These are phyloP conservation scores for Aplocera efformata DNA, from an alignment of 2,888 invertebrate genomes.

Conservation along the genomic window DNA sequence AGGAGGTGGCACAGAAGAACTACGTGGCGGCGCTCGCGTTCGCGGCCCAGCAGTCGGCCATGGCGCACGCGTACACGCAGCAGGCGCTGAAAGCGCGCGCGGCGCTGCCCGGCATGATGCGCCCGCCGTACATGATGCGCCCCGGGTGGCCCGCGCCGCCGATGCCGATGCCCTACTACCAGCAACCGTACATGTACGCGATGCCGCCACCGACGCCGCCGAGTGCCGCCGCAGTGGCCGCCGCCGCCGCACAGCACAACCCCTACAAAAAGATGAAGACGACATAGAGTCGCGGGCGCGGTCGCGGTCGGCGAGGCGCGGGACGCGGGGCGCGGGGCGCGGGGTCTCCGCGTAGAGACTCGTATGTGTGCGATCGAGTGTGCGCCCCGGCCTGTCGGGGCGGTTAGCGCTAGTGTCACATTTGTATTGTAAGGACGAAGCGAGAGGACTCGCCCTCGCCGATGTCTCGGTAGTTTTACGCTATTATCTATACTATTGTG, in stretches of 20 bases:
- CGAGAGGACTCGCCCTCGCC: constrained; percentile 69
- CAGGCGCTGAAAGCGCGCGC: constrained; percentile 88
- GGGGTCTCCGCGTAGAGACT: constrained; percentile 78
- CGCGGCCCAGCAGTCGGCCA: constrained; percentile 71
- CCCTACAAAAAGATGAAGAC: constrained; percentile 96
- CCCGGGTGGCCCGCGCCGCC: constrained; percentile 70
- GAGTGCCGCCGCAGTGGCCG: constrained; percentile 64
- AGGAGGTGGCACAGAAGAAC: constrained; percentile 91
- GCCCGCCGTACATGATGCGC: constrained; percentile 64
- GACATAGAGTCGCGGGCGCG: constrained; percentile 76
- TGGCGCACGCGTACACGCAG: constrained; percentile 72
- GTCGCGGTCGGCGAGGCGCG: constrained; percentile 66
- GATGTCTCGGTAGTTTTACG: constrained; percentile 76
- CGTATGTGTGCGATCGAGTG: constrained; percentile 68
- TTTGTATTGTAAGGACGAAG: constrained; percentile 79
- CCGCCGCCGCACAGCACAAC: constrained; percentile 75
- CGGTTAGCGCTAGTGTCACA: constrained; percentile 77
- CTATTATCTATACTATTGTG: constrained; percentile 73
- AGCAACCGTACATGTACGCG: constrained; percentile 76
- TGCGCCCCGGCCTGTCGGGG: constrained; percentile 74
- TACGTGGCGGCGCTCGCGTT: constrained; percentile 85
- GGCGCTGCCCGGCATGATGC: constrained; percentile 66
- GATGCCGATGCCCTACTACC: constrained; percentile 75
- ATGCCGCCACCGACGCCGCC: constrained; percentile 72
- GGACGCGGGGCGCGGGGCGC: constrained; percentile 75